A percentile compares a stretch with the other conserved stretches of the same genome.
phyloP scores from a whole-genome alignment of 2,888 invertebrate genomes.

The Synanthedon vespiformis region DNA sequence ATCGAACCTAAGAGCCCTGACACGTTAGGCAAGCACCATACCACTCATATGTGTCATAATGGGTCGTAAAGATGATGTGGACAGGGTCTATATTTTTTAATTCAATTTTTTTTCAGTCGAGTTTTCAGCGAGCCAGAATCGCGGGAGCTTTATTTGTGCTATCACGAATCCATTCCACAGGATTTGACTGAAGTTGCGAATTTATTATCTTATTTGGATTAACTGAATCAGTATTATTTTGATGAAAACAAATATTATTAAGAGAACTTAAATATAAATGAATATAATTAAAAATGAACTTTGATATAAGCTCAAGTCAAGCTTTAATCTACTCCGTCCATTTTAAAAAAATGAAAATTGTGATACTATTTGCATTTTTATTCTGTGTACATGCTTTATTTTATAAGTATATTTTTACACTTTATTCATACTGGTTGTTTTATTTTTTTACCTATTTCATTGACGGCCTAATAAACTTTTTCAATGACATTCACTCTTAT shows the following conservation, averaged over 20 bases:
- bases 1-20: too few species aligned
- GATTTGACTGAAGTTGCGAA: slow-evolving; percentile 91
- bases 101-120: slow-evolving; percentile 63
- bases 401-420: too few species aligned
- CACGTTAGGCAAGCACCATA: too few species aligned
- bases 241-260: too few species aligned
- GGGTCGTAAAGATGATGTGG: too few species aligned
- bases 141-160: slow-evolving; percentile 88
- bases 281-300: neutral
- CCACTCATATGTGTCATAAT: too few species aligned
- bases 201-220: slow-evolving; percentile 72
- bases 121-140: slow-evolving; percentile 81
- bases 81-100: too few species aligned
- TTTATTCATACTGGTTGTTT: too few species aligned
- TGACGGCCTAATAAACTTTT: too few species aligned
- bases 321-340: neutral
- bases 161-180: slow-evolving; percentile 87
- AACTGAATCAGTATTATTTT: slow-evolving; percentile 3
- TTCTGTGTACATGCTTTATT: too few species aligned
- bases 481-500: too few species aligned
- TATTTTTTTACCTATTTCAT: too few species aligned
- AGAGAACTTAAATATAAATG: neutral
- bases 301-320: neutral
- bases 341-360: neutral
- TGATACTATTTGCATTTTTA: neutral